Evolutionary conservation across 2,888 invertebrate genomes (phyloP), one percentile per base, ranked within the genome.

Genomic region (Pammene fasciana): DNA sequence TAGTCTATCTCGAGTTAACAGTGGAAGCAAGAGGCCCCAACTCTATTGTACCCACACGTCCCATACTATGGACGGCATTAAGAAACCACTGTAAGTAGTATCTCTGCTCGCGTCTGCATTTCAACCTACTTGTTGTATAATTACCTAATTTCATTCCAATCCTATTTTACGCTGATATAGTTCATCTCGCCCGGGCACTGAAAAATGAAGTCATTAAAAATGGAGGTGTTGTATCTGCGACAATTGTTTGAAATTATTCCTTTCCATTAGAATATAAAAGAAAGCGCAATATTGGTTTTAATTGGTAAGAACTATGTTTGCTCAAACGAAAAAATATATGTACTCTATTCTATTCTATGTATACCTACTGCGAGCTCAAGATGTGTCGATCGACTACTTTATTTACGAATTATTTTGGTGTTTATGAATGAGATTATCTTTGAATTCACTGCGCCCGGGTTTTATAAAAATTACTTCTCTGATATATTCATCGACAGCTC

Each of bases 261-360:
- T 56, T 68, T 59, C 65, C 68, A 67, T 65, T 74, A 70, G 68
- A 65, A 60, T 68, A 65, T 56, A 75, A 67, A 60, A 62, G 41
- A 60, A 67, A 71, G 10, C 54, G 65, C 71, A 60, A 59, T 72
- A 74, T 71, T 50, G 70, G 74, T 76, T 72, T 66, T 74, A 67
- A 73, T 61, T 74, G 71, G 68, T 74, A 74, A 75, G 74, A 72
- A 68, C 73, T 71, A 73, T 70, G 73, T 82, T 84, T 84, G 84
- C 84, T 84, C 84, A 84, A 84, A 75, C 75, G 67, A 54, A 70
- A 70, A 65, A 10, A 50, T 52, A 13, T 52, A 52, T 66, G 36
- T 67, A 48, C 18, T 61, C n/a, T 38, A 46, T 59, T 54, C 41
- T 65, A 52, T 68, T n/a, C n/a, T n/a, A n/a, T n/a, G n/a, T 56